Percentiles rank a stretch among this genome's conserved stretches.
Evolutionary conservation across 2,113 vertebrate species (phyloP).

Genomic region (Barnardius zonarius): DNA sequence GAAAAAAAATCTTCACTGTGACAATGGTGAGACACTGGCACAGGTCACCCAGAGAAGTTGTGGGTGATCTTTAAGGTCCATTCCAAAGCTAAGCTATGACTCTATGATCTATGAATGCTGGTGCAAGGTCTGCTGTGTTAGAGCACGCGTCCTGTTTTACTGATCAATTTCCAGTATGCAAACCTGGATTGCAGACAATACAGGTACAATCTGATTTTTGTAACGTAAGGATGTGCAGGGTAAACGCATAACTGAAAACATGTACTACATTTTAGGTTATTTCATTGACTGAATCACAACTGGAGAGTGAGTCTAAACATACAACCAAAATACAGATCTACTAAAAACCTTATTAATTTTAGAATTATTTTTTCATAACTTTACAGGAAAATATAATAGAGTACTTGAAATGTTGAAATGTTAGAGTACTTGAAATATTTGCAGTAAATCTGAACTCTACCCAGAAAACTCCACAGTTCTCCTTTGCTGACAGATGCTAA

Average conservation of each 20-base stretch:
- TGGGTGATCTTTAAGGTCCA: background rate
- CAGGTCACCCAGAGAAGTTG: background rate
- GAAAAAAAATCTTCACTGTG: background rate
- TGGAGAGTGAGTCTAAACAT: background rate
- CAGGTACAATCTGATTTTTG: background rate
- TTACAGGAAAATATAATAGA: background rate
- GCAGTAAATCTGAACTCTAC: background rate
- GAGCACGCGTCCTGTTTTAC: rapidly evolving
- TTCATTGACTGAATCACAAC: background rate
- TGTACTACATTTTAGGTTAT: background rate
- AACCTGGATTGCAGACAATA: background rate
- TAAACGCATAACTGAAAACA: background rate
- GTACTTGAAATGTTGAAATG: background rate
- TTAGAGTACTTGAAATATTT: background rate
- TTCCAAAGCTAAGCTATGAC: background rate
- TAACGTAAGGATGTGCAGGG: background rate
- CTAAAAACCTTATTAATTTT: background rate
- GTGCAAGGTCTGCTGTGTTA: background rate
- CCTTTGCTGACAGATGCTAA: background rate
- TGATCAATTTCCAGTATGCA: background rate
- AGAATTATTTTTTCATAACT: background rate
- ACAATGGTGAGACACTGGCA: background rate
- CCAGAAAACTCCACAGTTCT: background rate
- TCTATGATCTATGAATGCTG: background rate
- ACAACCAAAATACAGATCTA: background rate